These are phyloP conservation scores for Manduca sexta DNA, from an alignment of 1,140 invertebrate species.

Conservation along the genomic window DNA sequence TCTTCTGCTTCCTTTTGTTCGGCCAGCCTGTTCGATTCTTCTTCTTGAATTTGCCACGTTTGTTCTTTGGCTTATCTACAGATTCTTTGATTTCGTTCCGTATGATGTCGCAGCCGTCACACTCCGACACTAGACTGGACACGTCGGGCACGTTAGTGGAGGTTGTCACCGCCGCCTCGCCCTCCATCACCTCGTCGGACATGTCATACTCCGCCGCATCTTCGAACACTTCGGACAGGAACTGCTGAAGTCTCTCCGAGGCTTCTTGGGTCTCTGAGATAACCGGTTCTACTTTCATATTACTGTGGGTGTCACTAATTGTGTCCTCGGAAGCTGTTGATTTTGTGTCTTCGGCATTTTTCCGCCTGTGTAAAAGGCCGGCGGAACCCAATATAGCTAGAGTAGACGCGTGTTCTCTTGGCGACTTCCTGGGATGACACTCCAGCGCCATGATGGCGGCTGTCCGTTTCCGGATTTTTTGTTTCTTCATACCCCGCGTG, in stretches of 20 bases:
- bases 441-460: slow-evolving; percentile 55
- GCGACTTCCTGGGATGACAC: slow-evolving; percentile 85
- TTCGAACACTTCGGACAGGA: slow-evolving; percentile 64
- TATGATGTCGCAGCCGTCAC: slow-evolving; percentile 58
- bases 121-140: slow-evolving; percentile 55
- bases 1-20: slow-evolving; percentile 58
- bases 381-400: slow-evolving; percentile 82
- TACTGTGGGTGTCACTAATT: slow-evolving; percentile 53
- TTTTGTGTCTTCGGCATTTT: slow-evolving; percentile 62
- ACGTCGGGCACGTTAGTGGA: slow-evolving; percentile 49
- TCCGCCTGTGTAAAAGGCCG: slow-evolving; percentile 75
- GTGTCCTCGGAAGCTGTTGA: slow-evolving; percentile 66
- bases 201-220: slow-evolving; percentile 62
- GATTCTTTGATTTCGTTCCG: slow-evolving; percentile 54
- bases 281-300: slow-evolving; percentile 41
- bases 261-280: slow-evolving; percentile 50
- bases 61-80: slow-evolving; percentile 16
- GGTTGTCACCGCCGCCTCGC: slow-evolving; percentile 36
- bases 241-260: slow-evolving; percentile 57
- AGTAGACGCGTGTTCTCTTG: slow-evolving; percentile 88
- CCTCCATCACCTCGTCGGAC: slow-evolving; percentile 46
- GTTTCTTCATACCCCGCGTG: slow-evolving; percentile 64
- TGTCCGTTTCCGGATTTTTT: slow-evolving; percentile 47
- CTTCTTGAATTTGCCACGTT: slow-evolving; percentile 64
- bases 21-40: slow-evolving; percentile 72